phyloP scores from a whole-genome alignment of 2,888 invertebrate species.

The Notocelia uddmanniana region DNA sequence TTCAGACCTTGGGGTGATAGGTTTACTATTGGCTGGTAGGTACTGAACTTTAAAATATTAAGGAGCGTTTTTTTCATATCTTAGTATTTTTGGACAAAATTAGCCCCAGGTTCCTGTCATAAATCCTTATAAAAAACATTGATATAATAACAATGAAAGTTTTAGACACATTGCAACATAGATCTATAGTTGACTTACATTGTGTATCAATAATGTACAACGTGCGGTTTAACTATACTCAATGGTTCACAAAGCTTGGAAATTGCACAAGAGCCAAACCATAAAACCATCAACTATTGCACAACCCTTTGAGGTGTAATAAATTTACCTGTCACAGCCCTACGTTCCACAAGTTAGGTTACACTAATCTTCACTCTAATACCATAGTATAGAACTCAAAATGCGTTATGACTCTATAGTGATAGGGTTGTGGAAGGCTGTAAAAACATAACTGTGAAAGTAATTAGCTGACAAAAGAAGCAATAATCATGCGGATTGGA shows the following conservation, averaged over 20 bases:
- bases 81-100: no score
- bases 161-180: conserved; percentile 20
- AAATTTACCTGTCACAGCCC: conserved; percentile 72
- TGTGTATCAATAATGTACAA: conserved; percentile 52
- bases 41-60: no score
- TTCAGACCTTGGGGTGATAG: no score
- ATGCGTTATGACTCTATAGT: conserved; percentile 44
- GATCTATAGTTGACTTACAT: conserved; percentile 43
- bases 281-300: conserved; percentile 80
- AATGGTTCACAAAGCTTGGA: conserved; percentile 70
- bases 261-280: conserved; percentile 79
- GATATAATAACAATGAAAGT: conserved; percentile 1
- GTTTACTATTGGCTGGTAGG: no score
- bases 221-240: conserved; percentile 52
- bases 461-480: conserved; percentile 76
- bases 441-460: conserved; percentile 71
- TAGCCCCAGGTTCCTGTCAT: no score
- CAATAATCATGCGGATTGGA: conserved; percentile 76
- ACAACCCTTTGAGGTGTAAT: conserved; percentile 83
- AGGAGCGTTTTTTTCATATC: no score
- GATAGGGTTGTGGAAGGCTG: conserved; percentile 62
- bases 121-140: background rate
- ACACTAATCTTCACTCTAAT: conserved; percentile 54
- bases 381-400: conserved; percentile 47
- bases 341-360: conserved; percentile 34